Evolutionary conservation across 2,113 vertebrate genomes (phyloP), one percentile per base, ranked within the genome.

Genomic region (Macquaria australasica): DNA sequence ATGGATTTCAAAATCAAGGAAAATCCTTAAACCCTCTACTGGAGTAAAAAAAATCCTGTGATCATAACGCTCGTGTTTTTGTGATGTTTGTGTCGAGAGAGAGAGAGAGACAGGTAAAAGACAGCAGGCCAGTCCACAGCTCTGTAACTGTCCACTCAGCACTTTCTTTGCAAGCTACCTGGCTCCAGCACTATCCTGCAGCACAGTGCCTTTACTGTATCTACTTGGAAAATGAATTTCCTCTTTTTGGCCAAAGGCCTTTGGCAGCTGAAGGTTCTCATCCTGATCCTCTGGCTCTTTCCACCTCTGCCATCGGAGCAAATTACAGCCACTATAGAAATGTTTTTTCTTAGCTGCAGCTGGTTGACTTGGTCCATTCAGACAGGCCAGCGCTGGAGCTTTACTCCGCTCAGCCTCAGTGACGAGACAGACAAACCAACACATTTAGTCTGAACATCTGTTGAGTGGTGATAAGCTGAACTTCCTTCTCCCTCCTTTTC

Each of bases 401-500:
- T 85, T 81, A 62, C 84, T 83, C 74, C 3, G 64, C 73, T 87
- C 70, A 77, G 84, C 67, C 84, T 62, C 56, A 21, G 83, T 59
- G 76, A 87, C 77, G 82, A 90, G 77, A 90, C 82, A 63, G 43
- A 90, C 56, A 79, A 87, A 87, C 86, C 85, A 55, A 88, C 88
- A 86, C 81, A 81, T 91, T 89, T 82, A 62, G 82, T 82, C 73
- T 67, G 77, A 72, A 88, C 88, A 83, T 93, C 88, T 92, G 91
- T 86, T 72, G 69, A 86, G 43, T 50, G 82, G 45, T 68, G 93
- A 94, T 93, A 95, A 94, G 92, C 90, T 81, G 50, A 87, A 86
- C 75, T 90, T 85, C 71, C 73, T 77, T 77, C 69, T 75, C 68
- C n/a, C 20, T 73, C 73, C 66, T 41, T 85, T 76, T n/a, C 51